A percentile compares a stretch with the other conserved stretches of the same genome.
Conservation (phyloP, 1,140 invertebrate genomes). For the Drosophila grimshawi region DNA sequence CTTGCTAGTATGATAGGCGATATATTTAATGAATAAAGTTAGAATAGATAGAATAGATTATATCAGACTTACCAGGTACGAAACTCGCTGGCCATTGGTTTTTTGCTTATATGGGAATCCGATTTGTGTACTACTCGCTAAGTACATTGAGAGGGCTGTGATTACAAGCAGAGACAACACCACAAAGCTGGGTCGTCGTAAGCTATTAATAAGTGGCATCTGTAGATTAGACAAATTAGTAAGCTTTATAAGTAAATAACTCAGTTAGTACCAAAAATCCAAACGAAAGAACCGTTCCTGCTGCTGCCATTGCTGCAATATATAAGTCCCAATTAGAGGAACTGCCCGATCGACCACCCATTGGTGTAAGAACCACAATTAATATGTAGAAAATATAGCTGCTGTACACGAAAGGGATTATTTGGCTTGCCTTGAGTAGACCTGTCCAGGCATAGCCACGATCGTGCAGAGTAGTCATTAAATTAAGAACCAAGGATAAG, state of each 20-base stretch:
- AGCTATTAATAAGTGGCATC: slow-evolving; percentile 72
- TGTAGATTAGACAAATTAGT: slow-evolving; percentile 13
- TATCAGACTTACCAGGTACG: slow-evolving; percentile 86
- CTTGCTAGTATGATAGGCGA: slow-evolving; percentile 85
- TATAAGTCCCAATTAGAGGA: slow-evolving; percentile 87
- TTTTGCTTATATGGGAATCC: slow-evolving; percentile 91
- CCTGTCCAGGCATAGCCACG: slow-evolving; percentile 86
- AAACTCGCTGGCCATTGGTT: slow-evolving; percentile 88
- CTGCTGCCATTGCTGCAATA: slow-evolving; percentile 84
- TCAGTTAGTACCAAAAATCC: slow-evolving; percentile 62
- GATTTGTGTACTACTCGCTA: slow-evolving; percentile 88
- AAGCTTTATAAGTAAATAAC: slow-evolving; percentile 22
- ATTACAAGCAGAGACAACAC: slow-evolving; percentile 84
- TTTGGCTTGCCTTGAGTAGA: slow-evolving; percentile 84
- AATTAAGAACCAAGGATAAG: slow-evolving; percentile 47
- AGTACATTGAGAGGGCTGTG: slow-evolving; percentile 84
- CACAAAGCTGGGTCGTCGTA: slow-evolving; percentile 63
- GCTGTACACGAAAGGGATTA: slow-evolving; percentile 85
- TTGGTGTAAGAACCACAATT: slow-evolving; percentile 88
- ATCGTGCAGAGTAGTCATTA: slow-evolving; percentile 59
- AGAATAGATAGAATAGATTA: no score
- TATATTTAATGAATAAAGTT: not conserved
- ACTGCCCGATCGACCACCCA: slow-evolving; percentile 87
- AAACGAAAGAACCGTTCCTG: slow-evolving; percentile 70
- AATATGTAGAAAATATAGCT: slow-evolving; percentile 88